A percentile compares a stretch with the other conserved stretches of the same genome.
Conservation (phyloP, 2,888 invertebrate genomes). For the Panopea generosa region DNA sequence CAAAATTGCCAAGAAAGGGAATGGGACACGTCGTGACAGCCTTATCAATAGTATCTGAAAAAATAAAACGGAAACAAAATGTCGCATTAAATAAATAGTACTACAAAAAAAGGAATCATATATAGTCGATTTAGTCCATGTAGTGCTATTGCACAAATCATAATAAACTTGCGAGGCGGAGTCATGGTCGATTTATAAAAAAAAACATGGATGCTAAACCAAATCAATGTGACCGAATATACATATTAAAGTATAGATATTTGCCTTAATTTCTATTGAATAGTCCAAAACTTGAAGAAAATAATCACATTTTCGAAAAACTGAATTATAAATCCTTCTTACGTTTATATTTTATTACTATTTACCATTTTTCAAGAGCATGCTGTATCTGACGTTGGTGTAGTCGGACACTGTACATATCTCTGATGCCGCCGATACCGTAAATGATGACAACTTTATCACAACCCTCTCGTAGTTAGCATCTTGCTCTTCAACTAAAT, state of each 20-base stretch:
- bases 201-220: no score
- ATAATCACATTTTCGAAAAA: no score
- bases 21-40: conserved; percentile 59
- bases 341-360: neutral
- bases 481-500: conserved; percentile 61
- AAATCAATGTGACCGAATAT: no score
- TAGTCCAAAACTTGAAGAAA: no score
- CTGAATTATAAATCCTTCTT: no score
- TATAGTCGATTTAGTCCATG: no score
- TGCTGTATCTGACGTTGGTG: conserved; percentile 43
- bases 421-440: conserved; percentile 31
- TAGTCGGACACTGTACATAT: conserved; percentile 65
- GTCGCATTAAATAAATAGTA: neutral
- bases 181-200: no score
- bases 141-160: no score
- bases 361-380: conserved; percentile 62
- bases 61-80: neutral
- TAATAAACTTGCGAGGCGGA: no score
- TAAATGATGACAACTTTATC: conserved; percentile 57
- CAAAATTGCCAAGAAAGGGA: conserved; percentile 63
- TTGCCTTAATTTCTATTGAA: no score
- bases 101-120: no score
- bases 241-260: no score
- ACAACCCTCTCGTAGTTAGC: conserved; percentile 66
- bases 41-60: conserved; percentile 56